Evolutionary conservation across 2,113 vertebrate genomes (phyloP).

Genomic region (Antidorcas marsupialis): DNA sequence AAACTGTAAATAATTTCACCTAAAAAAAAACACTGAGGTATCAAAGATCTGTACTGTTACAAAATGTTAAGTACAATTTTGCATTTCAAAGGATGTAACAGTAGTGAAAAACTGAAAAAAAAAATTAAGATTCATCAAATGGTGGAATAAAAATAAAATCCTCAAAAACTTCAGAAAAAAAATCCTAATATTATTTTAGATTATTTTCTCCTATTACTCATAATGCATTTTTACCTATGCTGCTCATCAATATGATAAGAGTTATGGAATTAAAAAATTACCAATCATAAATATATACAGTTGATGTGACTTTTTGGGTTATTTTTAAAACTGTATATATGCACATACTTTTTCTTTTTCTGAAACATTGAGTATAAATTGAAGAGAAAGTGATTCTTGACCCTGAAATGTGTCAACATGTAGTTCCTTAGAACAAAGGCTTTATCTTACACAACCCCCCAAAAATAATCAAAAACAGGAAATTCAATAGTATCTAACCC

Average conservation of each 20-base stretch:
- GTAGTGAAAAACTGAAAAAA: background rate
- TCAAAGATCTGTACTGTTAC: background rate
- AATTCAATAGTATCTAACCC: background rate
- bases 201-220: background rate
- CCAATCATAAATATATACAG: background rate
- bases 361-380: background rate
- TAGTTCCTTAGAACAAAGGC: background rate
- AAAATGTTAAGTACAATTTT: background rate
- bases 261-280: background rate
- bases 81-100: background rate
- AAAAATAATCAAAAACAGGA: background rate
- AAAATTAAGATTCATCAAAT: background rate
- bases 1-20: background rate
- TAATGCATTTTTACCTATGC: background rate
- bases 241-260: background rate
- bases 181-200: background rate
- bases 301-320: background rate
- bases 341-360: background rate
- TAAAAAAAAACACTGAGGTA: background rate
- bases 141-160: background rate
- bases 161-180: background rate
- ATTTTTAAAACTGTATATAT: background rate
- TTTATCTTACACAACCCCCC: background rate
- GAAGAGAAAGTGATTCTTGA: background rate
- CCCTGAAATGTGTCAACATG: background rate